Conservation (phyloP, 2,888 invertebrate genomes). For the Pterostichus niger region DNA sequence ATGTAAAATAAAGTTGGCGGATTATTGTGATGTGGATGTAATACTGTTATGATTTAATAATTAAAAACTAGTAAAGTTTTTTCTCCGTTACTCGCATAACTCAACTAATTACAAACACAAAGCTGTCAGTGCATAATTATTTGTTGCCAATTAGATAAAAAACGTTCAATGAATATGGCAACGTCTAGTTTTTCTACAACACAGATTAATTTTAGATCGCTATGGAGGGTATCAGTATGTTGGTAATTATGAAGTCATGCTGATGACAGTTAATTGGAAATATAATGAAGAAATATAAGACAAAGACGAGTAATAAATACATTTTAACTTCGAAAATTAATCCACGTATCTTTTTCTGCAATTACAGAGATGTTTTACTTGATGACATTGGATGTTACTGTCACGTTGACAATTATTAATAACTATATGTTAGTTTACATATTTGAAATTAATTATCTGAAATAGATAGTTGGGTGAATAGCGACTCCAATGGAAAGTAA, state of each 20-base stretch:
- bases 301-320: constrained; percentile 26
- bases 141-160: constrained; percentile 48
- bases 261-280: constrained; percentile 46
- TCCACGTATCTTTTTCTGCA: not conserved
- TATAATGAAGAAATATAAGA: constrained; percentile 38
- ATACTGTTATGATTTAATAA: constrained; percentile 46
- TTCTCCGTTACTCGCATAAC: constrained; percentile 16
- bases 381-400: not conserved
- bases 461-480: too few species aligned
- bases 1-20: too few species aligned
- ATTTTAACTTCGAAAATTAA: not conserved
- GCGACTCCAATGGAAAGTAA: too few species aligned
- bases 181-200: constrained; percentile 32
- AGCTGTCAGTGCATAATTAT: constrained; percentile 48
- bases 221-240: constrained; percentile 12
- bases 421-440: too few species aligned
- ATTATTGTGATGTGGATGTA: constrained; percentile 18
- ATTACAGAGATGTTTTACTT: not conserved
- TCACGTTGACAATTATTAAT: too few species aligned
- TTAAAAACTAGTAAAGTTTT: constrained; percentile 31
- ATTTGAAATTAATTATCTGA: too few species aligned
- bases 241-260: constrained; percentile 28
- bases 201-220: constrained; percentile 36
- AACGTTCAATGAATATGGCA: constrained; percentile 25
- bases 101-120: constrained; percentile 43